These are phyloP conservation scores for Pterocles burchelli DNA, from an alignment of 2,113 vertebrate genomes.

Conservation along the genomic window DNA sequence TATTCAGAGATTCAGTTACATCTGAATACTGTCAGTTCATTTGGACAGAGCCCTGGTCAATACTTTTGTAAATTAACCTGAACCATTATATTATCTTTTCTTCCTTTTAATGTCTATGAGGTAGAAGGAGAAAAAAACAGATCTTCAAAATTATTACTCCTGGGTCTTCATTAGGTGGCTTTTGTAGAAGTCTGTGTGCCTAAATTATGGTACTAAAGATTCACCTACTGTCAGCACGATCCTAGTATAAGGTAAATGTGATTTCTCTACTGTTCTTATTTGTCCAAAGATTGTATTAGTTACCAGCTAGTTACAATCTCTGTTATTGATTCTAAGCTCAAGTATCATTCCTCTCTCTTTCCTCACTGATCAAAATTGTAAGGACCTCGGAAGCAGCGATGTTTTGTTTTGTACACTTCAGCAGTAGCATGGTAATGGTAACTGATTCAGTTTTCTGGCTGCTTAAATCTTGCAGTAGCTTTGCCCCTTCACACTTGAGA, in stretches of 20 bases:
- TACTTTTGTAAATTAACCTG: background rate
- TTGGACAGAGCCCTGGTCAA: background rate
- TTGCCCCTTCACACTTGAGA: background rate
- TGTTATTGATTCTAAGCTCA: background rate
- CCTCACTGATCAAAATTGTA: background rate
- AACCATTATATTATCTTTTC: fast-evolving
- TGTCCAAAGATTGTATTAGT: background rate
- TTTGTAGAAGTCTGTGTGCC: background rate
- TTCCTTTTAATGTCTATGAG: background rate
- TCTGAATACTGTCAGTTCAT: background rate
- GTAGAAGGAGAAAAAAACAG: background rate
- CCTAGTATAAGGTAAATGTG: background rate
- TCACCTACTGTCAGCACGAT: background rate
- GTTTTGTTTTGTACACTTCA: background rate
- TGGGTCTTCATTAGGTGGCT: background rate
- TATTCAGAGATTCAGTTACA: background rate
- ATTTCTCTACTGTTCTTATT: background rate
- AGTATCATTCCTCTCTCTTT: background rate
- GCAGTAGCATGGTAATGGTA: background rate
- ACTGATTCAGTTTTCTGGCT: background rate
- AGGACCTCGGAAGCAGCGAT: background rate
- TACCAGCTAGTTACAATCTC: background rate
- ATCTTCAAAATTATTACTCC: background rate
- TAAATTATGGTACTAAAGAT: background rate
- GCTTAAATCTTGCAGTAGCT: background rate